Evolutionary conservation across 2,888 invertebrate genomes (phyloP).

Genomic region (Mimumesa dahlbomi): DNA sequence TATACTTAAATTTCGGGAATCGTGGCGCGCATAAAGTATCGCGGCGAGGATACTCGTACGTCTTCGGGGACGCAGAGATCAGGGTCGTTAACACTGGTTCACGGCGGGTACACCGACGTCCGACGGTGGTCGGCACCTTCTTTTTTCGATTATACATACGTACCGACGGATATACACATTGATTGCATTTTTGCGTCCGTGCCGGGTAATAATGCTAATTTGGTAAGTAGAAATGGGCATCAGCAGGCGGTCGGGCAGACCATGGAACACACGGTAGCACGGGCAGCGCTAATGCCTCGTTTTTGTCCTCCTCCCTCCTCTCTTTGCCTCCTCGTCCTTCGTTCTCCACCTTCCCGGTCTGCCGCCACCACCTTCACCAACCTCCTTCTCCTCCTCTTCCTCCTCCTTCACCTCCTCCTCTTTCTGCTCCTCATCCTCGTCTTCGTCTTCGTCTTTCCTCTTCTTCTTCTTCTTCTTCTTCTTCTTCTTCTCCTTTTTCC

Average conservation of each 20-base stretch:
- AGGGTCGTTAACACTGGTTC: slow-evolving; percentile 67
- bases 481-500: slow-evolving; percentile 33
- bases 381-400: slow-evolving; percentile 8
- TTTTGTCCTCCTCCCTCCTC: slow-evolving; percentile 57
- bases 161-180: slow-evolving; percentile 68
- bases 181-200: slow-evolving; percentile 74
- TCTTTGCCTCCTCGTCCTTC: slow-evolving; percentile 36
- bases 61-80: slow-evolving; percentile 61
- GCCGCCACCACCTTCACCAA: not conserved
- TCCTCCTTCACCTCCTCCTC: slow-evolving; percentile 21
- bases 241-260: slow-evolving; percentile 73
- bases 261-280: slow-evolving; percentile 68
- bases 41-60: slow-evolving; percentile 49
- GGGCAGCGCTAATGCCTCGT: slow-evolving; percentile 72
- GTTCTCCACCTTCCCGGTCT: slow-evolving; percentile 17
- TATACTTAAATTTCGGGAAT: no score
- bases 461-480: slow-evolving; percentile 38
- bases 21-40: slow-evolving; percentile 39
- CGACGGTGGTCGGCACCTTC: slow-evolving; percentile 56
- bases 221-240: slow-evolving; percentile 76
- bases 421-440: slow-evolving; percentile 31
- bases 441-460: slow-evolving; percentile 26
- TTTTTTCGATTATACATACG: slow-evolving; percentile 61
- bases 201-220: slow-evolving; percentile 77
- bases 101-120: slow-evolving; percentile 58